phyloP scores from a whole-genome alignment of 2,797 vertebrate genomes.

The Eidolon dupreanum region DNA sequence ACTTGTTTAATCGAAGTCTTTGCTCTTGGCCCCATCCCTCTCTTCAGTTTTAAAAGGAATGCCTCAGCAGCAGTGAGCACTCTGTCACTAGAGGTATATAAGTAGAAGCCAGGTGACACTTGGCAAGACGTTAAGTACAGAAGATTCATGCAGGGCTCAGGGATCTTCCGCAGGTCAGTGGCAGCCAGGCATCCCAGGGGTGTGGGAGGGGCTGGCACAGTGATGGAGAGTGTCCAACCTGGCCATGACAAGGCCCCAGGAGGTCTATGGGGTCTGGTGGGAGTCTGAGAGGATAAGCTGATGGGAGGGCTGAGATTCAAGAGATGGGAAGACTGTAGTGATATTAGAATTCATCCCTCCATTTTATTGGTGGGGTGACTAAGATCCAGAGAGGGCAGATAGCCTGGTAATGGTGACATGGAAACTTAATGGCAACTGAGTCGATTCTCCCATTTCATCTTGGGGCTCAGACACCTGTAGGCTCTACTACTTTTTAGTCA shows the following conservation, averaged over 20 bases:
- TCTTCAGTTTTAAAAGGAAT: not conserved
- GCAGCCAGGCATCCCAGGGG: not conserved
- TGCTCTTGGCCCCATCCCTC: fast-evolving
- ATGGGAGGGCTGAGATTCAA: not conserved
- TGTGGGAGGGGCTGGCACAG: too few species aligned
- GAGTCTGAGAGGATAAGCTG: not conserved
- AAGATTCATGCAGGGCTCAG: not conserved
- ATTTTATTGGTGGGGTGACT: not conserved
- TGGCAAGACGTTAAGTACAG: not conserved
- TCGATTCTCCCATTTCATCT: not conserved
- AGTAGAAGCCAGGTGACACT: not conserved
- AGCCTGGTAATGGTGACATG: not conserved
- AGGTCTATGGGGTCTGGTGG: not conserved
- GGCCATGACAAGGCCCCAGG: not conserved
- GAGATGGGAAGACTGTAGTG: not conserved
- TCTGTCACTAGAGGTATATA: not conserved
- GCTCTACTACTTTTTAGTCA: not conserved
- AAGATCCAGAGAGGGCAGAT: not conserved
- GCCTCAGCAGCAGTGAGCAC: not conserved
- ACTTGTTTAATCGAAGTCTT: not conserved
- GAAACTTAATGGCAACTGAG: not conserved
- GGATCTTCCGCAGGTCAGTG: not conserved
- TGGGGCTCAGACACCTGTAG: not conserved
- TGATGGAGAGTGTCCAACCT: not conserved
- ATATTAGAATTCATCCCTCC: not conserved